Evolutionary conservation across 1,140 invertebrate species (phyloP).

Genomic region (Prorops nasuta): DNA sequence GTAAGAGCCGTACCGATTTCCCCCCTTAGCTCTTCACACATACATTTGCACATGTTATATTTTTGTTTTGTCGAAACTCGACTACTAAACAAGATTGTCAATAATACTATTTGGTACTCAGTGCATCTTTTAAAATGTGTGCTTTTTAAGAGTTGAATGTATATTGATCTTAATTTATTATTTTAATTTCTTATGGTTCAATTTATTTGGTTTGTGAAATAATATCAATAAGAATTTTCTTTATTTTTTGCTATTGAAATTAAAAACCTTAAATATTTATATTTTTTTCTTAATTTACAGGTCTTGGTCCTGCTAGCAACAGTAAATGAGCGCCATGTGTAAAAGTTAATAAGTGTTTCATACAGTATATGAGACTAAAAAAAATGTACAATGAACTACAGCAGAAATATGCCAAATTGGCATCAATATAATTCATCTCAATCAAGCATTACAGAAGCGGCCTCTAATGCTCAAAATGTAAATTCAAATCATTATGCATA

Average conservation of each 20-base stretch:
- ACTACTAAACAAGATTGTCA: too few species aligned
- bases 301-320: constrained; percentile 20
- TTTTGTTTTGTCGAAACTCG: not conserved
- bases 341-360: constrained; percentile 16
- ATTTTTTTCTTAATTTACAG: constrained; percentile 10
- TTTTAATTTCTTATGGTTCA: too few species aligned
- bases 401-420: constrained; percentile 34
- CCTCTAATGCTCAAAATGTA: constrained; percentile 27
- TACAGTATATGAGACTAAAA: constrained; percentile 14
- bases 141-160: too few species aligned
- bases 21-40: too few species aligned
- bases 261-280: not conserved
- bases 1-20: too few species aligned
- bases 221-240: not conserved
- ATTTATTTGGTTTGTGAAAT: not conserved
- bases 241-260: not conserved
- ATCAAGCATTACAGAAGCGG: constrained; percentile 19
- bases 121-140: too few species aligned
- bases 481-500: constrained; percentile 28
- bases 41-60: not conserved
- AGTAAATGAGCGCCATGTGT: constrained; percentile 1
- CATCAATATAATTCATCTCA: constrained; percentile 30
- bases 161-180: too few species aligned
- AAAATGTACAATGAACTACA: constrained; percentile 39
- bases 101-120: too few species aligned